Evolutionary conservation across 2,113 vertebrate genomes (phyloP).

Genomic region (Hippolais icterina): DNA sequence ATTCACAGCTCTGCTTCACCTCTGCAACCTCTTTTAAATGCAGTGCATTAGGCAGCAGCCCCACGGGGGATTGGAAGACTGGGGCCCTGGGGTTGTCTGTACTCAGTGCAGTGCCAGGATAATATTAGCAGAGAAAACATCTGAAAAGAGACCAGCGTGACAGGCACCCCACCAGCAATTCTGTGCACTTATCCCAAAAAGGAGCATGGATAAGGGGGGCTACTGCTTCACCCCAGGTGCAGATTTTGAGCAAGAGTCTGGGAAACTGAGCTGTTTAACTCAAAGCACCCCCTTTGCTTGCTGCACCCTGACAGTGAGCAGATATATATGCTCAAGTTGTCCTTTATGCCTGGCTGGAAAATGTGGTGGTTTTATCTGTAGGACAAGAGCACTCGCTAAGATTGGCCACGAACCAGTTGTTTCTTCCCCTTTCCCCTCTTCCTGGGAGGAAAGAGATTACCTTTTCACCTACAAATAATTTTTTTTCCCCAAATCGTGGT

Average conservation of each 20-base stretch:
- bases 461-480: not conserved
- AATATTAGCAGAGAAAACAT: not conserved
- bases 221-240: not conserved
- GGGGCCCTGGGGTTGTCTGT: accelerated
- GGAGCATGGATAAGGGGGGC: accelerated
- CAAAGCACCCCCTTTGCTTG: not conserved
- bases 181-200: not conserved
- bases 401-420: not conserved
- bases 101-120: accelerated
- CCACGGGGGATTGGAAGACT: not conserved
- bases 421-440: not conserved
- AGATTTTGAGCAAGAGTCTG: not conserved
- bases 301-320: accelerated
- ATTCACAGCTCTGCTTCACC: not conserved
- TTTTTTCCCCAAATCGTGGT: not conserved
- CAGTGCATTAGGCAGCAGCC: not conserved
- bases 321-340: not conserved
- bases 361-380: not conserved
- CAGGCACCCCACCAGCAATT: not conserved
- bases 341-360: not conserved
- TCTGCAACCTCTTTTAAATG: not conserved
- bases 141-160: accelerated
- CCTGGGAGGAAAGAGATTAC: not conserved
- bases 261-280: not conserved
- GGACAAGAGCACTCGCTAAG: not conserved